These are phyloP conservation scores for Pygoscelis adeliae DNA, from an alignment of 2,113 vertebrate species.

Conservation along the genomic window DNA sequence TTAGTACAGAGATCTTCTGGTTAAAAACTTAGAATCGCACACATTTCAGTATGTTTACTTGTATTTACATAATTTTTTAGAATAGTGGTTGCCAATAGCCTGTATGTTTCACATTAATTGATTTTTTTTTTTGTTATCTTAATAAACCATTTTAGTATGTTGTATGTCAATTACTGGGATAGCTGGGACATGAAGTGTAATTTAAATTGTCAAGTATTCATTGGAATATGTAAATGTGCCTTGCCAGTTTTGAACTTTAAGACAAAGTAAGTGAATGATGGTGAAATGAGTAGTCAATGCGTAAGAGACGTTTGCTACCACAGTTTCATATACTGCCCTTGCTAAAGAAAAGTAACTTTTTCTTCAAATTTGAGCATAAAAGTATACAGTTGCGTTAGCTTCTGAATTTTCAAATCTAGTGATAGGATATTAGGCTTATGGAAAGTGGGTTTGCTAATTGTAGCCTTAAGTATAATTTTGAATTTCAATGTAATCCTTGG, in stretches of 20 bases:
- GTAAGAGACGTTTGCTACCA: constrained; percentile 73
- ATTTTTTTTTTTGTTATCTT: constrained; percentile 75
- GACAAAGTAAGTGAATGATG: constrained; percentile 73
- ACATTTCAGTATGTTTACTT: constrained; percentile 87
- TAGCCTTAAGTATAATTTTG: constrained; percentile 80
- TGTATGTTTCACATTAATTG: constrained; percentile 83
- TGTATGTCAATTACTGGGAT: constrained; percentile 87
- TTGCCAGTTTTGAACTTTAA: constrained; percentile 82
- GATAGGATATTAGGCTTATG: constrained; percentile 69
- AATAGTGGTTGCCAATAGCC: constrained; percentile 84
- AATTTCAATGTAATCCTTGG: constrained; percentile 84
- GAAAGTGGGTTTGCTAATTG: constrained; percentile 78
- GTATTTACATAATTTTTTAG: constrained; percentile 84
- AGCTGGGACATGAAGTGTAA: constrained; percentile 87
- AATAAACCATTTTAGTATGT: constrained; percentile 86
- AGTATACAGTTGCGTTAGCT: constrained; percentile 72
- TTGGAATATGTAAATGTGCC: constrained; percentile 88
- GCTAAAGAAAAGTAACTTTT: constrained; percentile 67
- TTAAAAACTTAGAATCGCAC: constrained; percentile 83
- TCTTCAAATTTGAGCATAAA: constrained; percentile 67
- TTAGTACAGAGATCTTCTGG: constrained; percentile 86
- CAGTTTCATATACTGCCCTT: constrained; percentile 78
- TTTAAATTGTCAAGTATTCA: constrained; percentile 86
- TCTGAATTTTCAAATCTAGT: constrained; percentile 70
- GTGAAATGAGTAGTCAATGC: constrained; percentile 75